A percentile compares a stretch with the other conserved stretches of the same genome.
These are phyloP conservation scores for Antrozous pallidus DNA, from an alignment of 2,797 vertebrate species.

Conservation along the genomic window DNA sequence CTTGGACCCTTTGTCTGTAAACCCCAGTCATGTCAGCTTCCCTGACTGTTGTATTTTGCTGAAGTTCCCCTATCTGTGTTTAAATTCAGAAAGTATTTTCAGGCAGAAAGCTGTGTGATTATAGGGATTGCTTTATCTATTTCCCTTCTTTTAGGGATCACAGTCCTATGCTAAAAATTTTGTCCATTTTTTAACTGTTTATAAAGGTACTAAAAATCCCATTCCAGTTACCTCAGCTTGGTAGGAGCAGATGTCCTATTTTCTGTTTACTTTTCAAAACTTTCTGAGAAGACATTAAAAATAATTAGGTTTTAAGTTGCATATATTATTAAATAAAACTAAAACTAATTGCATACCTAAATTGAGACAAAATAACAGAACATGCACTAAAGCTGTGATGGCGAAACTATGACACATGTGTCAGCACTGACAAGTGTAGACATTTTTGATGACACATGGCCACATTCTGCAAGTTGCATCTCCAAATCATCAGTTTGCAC, in stretches of 20 bases:
- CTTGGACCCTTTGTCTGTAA: neutral
- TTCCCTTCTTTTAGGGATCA: neutral
- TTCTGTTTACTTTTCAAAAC: neutral
- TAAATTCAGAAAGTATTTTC: neutral
- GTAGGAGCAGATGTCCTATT: neutral
- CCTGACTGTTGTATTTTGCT: neutral
- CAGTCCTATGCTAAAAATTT: neutral
- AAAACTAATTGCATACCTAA: neutral
- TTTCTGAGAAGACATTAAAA: neutral
- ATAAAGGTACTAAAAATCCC: neutral
- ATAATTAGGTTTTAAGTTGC: neutral
- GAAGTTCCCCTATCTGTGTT: accelerated
- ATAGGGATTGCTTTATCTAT: neutral
- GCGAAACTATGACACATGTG: too few relatives aligned
- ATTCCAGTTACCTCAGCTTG: neutral
- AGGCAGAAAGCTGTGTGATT: neutral
- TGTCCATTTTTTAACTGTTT: neutral
- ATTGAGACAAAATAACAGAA: neutral
- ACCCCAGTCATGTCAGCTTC: neutral
- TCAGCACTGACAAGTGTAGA: too few relatives aligned
- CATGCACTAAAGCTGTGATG: neutral
- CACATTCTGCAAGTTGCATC: too few relatives aligned
- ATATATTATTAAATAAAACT: neutral
- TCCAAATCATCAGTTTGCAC: too few relatives aligned
- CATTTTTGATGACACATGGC: too few relatives aligned